phyloP scores from a whole-genome alignment of 1,140 invertebrate species.

The Euglossa dilemma region DNA sequence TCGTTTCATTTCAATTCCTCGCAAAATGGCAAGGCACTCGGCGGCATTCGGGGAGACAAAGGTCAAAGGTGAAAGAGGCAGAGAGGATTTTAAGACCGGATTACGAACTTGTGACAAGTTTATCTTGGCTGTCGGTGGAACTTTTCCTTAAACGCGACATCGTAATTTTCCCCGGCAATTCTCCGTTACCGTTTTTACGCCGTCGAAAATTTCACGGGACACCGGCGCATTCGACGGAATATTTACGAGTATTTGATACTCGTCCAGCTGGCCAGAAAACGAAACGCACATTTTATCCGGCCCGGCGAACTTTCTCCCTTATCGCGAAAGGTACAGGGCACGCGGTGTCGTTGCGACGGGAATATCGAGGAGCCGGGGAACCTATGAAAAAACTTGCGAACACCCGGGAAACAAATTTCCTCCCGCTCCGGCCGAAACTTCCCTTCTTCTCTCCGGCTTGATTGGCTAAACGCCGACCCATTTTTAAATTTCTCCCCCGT shows the following conservation, averaged over 20 bases:
- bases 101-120: background rate
- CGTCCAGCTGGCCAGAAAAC: background rate
- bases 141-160: background rate
- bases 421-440: background rate
- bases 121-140: background rate
- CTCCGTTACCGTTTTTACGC: background rate
- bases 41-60: background rate
- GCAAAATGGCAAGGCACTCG: background rate
- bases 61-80: background rate
- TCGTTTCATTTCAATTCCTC: too few relatives aligned
- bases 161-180: background rate
- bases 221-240: background rate
- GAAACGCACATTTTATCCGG: background rate
- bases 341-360: background rate
- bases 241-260: background rate
- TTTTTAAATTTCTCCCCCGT: constrained; percentile 30
- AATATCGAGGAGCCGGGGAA: background rate
- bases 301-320: background rate
- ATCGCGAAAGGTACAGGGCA: background rate
- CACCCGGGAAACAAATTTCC: constrained; percentile 35
- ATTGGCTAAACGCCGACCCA: constrained; percentile 44
- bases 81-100: constrained; percentile 5
- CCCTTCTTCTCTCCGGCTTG: background rate
- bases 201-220: background rate
- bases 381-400: constrained; percentile 30